These are phyloP conservation scores for Ostrea denselamellosa DNA, from an alignment of 1,140 invertebrate genomes.

Conservation along the genomic window DNA sequence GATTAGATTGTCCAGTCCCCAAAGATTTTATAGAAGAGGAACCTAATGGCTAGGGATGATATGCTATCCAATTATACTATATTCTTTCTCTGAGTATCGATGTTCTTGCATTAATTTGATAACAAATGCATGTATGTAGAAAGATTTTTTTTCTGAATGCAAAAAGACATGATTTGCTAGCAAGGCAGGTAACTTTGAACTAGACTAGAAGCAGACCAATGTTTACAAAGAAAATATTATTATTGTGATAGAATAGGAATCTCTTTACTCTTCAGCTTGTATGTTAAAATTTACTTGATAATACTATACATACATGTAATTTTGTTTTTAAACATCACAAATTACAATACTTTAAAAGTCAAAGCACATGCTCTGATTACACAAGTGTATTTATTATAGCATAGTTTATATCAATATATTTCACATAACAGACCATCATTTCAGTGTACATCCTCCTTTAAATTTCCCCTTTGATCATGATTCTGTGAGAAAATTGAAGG, in stretches of 20 bases:
- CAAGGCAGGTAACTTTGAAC: neutral
- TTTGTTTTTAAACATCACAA: conserved; percentile 17
- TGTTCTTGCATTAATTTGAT: neutral
- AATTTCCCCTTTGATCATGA: conserved; percentile 19
- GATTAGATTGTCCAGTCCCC: neutral
- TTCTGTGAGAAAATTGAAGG: neutral
- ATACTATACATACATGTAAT: conserved; percentile 1
- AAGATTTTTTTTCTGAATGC: neutral
- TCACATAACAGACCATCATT: conserved; percentile 19
- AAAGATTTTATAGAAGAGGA: neutral
- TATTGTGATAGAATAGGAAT: neutral
- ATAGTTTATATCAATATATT: conserved; percentile 9
- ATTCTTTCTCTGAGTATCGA: neutral
- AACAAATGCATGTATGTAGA: neutral
- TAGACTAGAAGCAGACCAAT: neutral
- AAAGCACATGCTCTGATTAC: neutral
- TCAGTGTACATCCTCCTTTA: neutral
- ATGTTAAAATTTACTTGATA: neutral
- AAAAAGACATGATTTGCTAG: neutral
- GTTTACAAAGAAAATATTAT: conserved; percentile 29
- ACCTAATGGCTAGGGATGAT: neutral
- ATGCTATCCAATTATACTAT: neutral
- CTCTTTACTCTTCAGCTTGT: conserved; percentile 24
- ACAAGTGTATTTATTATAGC: neutral
- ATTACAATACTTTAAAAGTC: conserved; percentile 17